A percentile compares a stretch with the other conserved stretches of the same genome.
phyloP scores from a whole-genome alignment of 2,888 invertebrate genomes.

The Aricia artaxerxes region DNA sequence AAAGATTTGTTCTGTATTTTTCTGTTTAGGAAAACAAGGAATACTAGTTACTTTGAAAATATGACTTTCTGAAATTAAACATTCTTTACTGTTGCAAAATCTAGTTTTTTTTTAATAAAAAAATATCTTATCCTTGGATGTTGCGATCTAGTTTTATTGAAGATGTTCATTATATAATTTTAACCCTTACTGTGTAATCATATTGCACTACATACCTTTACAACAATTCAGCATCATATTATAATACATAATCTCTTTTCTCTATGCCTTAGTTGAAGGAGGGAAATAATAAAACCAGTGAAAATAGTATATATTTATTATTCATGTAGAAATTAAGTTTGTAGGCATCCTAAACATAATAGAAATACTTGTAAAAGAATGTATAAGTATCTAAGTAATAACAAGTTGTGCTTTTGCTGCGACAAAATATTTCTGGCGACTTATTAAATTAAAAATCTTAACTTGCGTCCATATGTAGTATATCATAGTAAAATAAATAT shows the following conservation, averaged over 20 bases:
- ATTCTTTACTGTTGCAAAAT: too few relatives aligned
- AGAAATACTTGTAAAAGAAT: constrained; percentile 1
- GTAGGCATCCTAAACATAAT: neutral
- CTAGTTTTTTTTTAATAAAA: too few relatives aligned
- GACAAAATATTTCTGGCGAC: neutral
- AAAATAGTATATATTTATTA: constrained; percentile 24
- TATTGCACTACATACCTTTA: neutral
- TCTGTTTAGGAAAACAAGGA: neutral
- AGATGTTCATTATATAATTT: too few relatives aligned
- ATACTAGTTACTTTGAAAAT: neutral
- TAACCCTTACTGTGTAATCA: too few relatives aligned
- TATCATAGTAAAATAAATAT: neutral
- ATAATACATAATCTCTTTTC: neutral
- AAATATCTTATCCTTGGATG: neutral
- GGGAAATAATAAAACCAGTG: neutral
- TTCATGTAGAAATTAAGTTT: constrained; percentile 7
- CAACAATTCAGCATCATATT: neutral
- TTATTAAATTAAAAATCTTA: neutral
- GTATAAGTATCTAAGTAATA: neutral
- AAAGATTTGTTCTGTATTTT: neutral
- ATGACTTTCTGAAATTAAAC: neutral
- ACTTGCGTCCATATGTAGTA: neutral
- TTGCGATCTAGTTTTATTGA: too few relatives aligned
- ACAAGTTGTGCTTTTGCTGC: neutral
- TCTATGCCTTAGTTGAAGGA: neutral